Conservation (phyloP, 2,113 vertebrate genomes). For the Ailuropoda melanoleuca region DNA sequence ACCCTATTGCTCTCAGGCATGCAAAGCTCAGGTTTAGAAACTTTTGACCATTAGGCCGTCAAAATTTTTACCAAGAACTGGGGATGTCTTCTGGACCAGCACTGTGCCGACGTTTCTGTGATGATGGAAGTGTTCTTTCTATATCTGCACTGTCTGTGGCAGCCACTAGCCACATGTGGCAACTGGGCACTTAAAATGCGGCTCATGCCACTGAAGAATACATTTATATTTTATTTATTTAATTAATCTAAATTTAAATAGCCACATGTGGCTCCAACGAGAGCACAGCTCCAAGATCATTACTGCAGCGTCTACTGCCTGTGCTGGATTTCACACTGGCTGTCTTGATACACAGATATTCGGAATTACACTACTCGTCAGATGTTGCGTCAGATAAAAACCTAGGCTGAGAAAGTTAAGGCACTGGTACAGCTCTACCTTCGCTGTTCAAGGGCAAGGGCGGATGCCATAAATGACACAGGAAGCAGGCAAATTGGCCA, state of each 20-base stretch:
- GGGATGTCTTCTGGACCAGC: neutral
- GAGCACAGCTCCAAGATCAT: neutral
- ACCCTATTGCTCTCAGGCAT: neutral
- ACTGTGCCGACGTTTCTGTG: neutral
- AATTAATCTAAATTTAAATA: slow-evolving; percentile 19
- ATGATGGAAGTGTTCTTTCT: neutral
- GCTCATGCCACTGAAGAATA: neutral
- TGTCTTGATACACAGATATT: neutral
- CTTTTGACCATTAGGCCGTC: neutral
- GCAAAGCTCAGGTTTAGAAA: neutral
- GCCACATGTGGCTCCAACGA: neutral
- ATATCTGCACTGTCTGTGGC: neutral
- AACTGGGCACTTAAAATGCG: neutral
- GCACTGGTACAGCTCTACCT: neutral
- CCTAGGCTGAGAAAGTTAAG: neutral
- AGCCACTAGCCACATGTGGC: neutral
- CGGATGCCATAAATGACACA: neutral
- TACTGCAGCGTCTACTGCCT: neutral
- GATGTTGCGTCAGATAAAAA: neutral
- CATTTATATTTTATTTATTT: neutral
- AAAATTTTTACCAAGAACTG: neutral
- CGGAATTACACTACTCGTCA: neutral
- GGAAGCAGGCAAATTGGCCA: neutral
- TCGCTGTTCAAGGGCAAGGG: neutral
- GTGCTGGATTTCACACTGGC: neutral